A percentile compares a stretch with the other conserved stretches of the same genome.
These are phyloP conservation scores for Smittia aterrima DNA, from an alignment of 2,888 invertebrate genomes.

Conservation along the genomic window DNA sequence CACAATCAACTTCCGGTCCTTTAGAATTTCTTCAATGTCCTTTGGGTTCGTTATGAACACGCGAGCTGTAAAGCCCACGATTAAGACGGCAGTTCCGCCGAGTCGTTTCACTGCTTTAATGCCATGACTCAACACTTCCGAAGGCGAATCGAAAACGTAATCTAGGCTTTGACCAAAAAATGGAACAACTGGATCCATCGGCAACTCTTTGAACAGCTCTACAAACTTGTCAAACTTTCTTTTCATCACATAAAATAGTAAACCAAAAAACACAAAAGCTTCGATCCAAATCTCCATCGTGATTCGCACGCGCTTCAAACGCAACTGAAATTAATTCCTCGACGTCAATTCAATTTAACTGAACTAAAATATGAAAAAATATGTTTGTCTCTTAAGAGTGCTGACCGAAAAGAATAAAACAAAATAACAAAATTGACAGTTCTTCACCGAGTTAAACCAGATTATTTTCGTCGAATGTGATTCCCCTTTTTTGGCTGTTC, in stretches of 20 bases:
- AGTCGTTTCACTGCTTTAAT: not conserved
- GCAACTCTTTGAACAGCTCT: not conserved
- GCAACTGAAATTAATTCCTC: too few relatives aligned
- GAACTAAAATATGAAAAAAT: too few relatives aligned
- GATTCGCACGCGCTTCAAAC: too few relatives aligned
- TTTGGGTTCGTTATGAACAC: slow-evolving; percentile 47
- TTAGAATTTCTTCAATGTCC: slow-evolving; percentile 51
- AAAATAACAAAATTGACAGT: too few relatives aligned
- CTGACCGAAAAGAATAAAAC: too few relatives aligned
- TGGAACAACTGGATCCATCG: not conserved
- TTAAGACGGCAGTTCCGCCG: not conserved
- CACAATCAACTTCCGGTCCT: slow-evolving; percentile 52
- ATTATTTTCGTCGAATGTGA: too few relatives aligned
- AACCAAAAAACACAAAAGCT: not conserved
- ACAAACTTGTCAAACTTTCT: not conserved
- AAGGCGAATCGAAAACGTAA: not conserved
- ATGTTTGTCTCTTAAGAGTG: too few relatives aligned
- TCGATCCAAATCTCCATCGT: too few relatives aligned
- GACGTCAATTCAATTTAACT: too few relatives aligned
- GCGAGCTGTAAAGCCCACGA: not conserved
- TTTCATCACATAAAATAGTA: not conserved
- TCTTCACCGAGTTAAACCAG: too few relatives aligned
- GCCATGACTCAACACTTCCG: not conserved
- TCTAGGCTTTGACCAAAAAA: not conserved
- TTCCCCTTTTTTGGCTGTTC: too few relatives aligned